Base-by-base conservation (phyloP, 2,797 vertebrate genomes). In the Enteromius afrohamiltoni region DNA sequence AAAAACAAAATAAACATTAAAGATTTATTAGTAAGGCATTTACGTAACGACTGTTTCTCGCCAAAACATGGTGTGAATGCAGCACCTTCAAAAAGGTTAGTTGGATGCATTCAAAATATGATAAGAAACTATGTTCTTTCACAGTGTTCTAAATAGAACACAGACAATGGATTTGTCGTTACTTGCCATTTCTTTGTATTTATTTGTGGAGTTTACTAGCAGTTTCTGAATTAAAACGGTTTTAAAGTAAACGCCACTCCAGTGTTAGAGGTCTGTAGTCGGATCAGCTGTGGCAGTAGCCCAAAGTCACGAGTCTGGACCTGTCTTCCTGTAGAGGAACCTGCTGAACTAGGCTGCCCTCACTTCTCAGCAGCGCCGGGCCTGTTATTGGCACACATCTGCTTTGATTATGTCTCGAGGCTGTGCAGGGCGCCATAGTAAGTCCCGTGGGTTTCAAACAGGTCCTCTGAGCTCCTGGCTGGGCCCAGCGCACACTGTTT, bases 371-470 rank as follows among this genome's bases (percentile, higher is more conserved):
- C 77, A 81, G 60, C 17, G 14, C 64, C 6, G 11, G 49, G 69
- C 17, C 55, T 77, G 21, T 17, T 77, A 83, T 85, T 83, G 45
- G 75, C 40, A 9, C 55, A 40, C 21, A 13, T 8, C 9, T 49
- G 71, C 60, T 34, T 79, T 6, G 3, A 23, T 29, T 53, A 9
- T 26, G 62, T 58, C 62, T 45, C 4, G 62, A 26, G 34, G 45
- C 26, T 26, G 51, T 29, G 31, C 70, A 16, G 45, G 31, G 53
- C 6, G 21, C 77, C 29, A 9, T 68, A n/a, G 77, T 49, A 42
- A 80, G 19, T 23, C 49, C 82, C 34, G 60, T 40, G 0, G 42
- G 45, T 67, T 23, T 84, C 60, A 64, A 68, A 79, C 58, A 7
- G 23, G 69, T 62, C 82, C 53, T 78, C 42, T 21, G 55, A 65